Percentiles rank a stretch among this genome's conserved stretches.
These are phyloP conservation scores for Ypsolopha sequella DNA, from an alignment of 2,888 invertebrate genomes.

Conservation along the genomic window DNA sequence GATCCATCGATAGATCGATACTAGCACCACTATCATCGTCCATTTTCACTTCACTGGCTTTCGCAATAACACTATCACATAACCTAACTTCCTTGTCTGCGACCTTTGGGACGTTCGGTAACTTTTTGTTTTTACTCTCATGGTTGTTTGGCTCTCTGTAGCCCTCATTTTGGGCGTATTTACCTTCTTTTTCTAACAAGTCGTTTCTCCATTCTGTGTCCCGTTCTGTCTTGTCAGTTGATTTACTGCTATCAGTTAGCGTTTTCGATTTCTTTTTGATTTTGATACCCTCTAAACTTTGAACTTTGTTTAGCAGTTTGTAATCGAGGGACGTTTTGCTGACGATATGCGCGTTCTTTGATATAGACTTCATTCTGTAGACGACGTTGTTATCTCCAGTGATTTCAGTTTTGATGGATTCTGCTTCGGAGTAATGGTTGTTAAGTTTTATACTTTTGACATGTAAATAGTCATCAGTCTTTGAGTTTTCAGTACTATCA, in stretches of 20 bases:
- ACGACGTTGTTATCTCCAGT: constrained; percentile 51
- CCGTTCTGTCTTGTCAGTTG: constrained; percentile 37
- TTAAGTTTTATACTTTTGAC: constrained; percentile 49
- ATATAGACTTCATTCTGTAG: constrained; percentile 61
- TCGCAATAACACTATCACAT: constrained; percentile 37
- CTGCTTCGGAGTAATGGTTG: constrained; percentile 45
- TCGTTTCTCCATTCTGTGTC: constrained; percentile 73
- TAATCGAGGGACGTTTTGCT: constrained; percentile 55
- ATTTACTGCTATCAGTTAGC: constrained; percentile 35
- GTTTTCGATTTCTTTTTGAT: constrained; percentile 56
- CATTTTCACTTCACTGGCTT: constrained; percentile 45
- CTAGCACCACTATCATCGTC: constrained; percentile 19
- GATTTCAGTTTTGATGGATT: constrained; percentile 52
- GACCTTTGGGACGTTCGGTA: constrained; percentile 42
- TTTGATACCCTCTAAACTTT: constrained; percentile 40
- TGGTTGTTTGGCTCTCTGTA: constrained; percentile 63
- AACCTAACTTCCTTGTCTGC: constrained; percentile 40
- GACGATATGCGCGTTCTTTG: constrained; percentile 62
- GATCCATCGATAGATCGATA: neutral
- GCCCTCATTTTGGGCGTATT: constrained; percentile 62
- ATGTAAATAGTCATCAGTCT: constrained; percentile 57
- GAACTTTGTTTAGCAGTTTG: constrained; percentile 46
- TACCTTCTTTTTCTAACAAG: constrained; percentile 65
- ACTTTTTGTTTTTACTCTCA: constrained; percentile 55
- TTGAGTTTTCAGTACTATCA: constrained; percentile 40